Base-by-base conservation (phyloP, 2,113 vertebrate genomes). In the Oriolus oriolus region DNA sequence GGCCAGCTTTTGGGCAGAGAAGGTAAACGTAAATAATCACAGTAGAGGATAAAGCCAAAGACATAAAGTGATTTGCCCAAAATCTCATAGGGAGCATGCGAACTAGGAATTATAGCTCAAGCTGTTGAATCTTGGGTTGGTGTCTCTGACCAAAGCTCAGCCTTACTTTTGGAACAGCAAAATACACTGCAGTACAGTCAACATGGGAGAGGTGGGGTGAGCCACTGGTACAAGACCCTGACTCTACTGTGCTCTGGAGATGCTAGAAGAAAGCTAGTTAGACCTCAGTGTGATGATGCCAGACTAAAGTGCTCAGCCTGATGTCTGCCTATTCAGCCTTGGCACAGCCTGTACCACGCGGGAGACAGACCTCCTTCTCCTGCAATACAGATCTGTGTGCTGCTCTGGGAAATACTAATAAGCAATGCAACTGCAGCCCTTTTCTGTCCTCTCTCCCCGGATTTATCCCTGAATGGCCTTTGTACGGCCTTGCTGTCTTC, bases 231-330 rank as follows among this genome's bases (percentile, higher is more conserved):
- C 27, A 6, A 17, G 22, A 45, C 4, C 4, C 1, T 0, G 0
- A n/a, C 37, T 31, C 21, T n/a, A 16, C 15, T 30, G 7, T 0
- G 0, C 17, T 70, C 37, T 31, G 19, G 35, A 87, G n/a, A 27
- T 2, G 4, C 39, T 30, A 4, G 16, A 39, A 52, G 39, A 74
- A 82, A n/a, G 21, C 9, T 17, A 11, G 8, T 22, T 69, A 47
- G 73, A 52, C 3, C 16, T 66, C 35, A 9, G 1, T 27, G 49
- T 16, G 28, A 16, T 26, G 61, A 39, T 79, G 31, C 45, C 33
- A 56, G 45, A 74, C 26, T 21, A 37, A 91, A 49, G 12, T 37
- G 26, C 33, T 94, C 35, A 56, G 47, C 60, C 54, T 91, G 60
- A 23, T 2, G 28, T 49, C 42, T 69, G 8, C 15, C 23, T 84